Evolutionary conservation across 2,113 vertebrate species (phyloP).

Genomic region (Solenodon paradoxus): DNA sequence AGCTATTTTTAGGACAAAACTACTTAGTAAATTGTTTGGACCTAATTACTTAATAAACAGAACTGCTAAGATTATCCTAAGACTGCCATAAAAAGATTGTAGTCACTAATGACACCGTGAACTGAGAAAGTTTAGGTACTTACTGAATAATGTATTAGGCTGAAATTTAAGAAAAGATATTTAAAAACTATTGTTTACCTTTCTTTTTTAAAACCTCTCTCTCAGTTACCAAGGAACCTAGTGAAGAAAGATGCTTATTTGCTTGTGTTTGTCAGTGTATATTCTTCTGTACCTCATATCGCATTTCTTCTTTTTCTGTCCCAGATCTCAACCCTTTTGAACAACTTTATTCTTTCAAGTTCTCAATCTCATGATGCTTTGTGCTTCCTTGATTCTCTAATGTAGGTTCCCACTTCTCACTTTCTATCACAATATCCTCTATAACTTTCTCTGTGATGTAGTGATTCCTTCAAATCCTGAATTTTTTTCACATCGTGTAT

Average conservation of each 20-base stretch:
- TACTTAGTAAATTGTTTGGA: neutral
- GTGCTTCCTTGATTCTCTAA: neutral
- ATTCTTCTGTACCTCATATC: fast-evolving
- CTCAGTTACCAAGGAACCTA: no score
- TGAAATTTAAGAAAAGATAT: neutral
- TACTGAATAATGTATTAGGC: neutral
- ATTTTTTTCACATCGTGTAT: neutral
- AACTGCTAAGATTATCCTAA: neutral
- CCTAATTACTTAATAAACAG: neutral
- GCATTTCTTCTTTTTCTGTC: neutral
- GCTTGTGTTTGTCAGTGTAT: neutral
- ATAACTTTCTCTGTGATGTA: neutral
- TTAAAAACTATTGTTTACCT: neutral
- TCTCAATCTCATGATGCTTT: neutral
- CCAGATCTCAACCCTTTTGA: neutral
- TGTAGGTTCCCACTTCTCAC: neutral
- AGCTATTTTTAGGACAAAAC: neutral
- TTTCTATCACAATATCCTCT: neutral
- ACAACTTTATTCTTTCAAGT: neutral
- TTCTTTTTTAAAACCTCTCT: neutral
- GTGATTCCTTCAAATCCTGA: neutral
- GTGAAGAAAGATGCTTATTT: neutral
- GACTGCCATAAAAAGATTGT: neutral
- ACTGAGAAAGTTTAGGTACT: neutral
- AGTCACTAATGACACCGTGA: neutral